Evolutionary conservation across 2,797 vertebrate species (phyloP).

Genomic region (Pseudochromis fuscus): DNA sequence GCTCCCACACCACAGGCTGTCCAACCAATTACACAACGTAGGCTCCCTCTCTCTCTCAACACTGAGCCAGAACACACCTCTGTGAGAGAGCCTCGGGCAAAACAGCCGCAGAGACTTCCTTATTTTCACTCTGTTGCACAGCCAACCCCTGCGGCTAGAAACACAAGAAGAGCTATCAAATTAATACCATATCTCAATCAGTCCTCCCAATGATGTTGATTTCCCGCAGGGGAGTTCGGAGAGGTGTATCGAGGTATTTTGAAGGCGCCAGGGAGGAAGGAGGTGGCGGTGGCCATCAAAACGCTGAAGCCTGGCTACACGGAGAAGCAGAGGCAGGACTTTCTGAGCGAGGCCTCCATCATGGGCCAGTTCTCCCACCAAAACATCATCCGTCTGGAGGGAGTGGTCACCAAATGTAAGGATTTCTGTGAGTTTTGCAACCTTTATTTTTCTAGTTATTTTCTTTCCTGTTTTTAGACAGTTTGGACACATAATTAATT

Average conservation of each 20-base stretch:
- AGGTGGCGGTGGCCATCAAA: slow-evolving; percentile 93
- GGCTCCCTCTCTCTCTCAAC: slow-evolving; percentile 55
- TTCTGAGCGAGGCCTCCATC: slow-evolving; percentile 96
- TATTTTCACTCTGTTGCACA: slow-evolving; percentile 40
- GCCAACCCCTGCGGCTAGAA: slow-evolving; percentile 52
- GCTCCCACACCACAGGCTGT: slow-evolving; percentile 71
- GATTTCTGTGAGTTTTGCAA: slow-evolving; percentile 49
- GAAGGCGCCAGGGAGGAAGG: slow-evolving; percentile 89
- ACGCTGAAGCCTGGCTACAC: slow-evolving; percentile 95
- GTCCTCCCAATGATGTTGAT: slow-evolving; percentile 23
- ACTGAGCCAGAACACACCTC: slow-evolving; percentile 69
- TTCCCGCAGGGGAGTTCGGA: slow-evolving; percentile 92
- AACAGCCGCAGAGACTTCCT: slow-evolving; percentile 64
- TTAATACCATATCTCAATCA: slow-evolving; percentile 26
- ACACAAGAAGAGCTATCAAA: slow-evolving; percentile 38
- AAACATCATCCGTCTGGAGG: slow-evolving; percentile 97
- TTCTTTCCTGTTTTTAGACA: background rate
- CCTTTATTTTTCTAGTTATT: background rate
- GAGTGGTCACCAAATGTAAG: slow-evolving; percentile 96
- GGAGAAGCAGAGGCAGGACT: slow-evolving; percentile 96
- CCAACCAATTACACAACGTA: slow-evolving; percentile 60
- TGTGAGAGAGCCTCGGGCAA: slow-evolving; percentile 61
- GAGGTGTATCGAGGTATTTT: slow-evolving; percentile 94
- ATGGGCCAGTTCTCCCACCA: slow-evolving; percentile 99
- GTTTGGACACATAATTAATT: background rate